phyloP scores from a whole-genome alignment of 2,888 invertebrate genomes.

The Chamaedrilus cognettii region DNA sequence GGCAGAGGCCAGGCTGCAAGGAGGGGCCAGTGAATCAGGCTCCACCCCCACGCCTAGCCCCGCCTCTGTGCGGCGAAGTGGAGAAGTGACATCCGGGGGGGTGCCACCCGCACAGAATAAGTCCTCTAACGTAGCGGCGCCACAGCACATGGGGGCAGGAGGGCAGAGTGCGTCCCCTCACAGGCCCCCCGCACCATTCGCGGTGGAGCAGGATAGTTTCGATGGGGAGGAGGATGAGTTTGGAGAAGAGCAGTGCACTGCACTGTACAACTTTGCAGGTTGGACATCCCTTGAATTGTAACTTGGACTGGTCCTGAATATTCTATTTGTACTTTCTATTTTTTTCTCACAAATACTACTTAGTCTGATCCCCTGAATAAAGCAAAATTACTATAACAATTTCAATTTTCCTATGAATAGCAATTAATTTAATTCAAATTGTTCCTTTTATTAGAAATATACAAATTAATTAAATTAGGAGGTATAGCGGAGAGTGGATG shows the following conservation, averaged over 20 bases:
- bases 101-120: not conserved
- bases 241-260: slow-evolving; percentile 89
- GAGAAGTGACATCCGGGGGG: not conserved
- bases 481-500: no score
- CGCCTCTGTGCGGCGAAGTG: not conserved
- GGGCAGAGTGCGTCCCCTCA: no score
- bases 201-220: slow-evolving; percentile 23
- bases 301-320: no score
- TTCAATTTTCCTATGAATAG: no score
- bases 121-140: not conserved
- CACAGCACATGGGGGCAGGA: no score
- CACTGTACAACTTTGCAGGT: slow-evolving; percentile 98
- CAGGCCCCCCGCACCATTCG: not conserved
- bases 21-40: not conserved
- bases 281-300: slow-evolving; percentile 44
- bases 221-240: slow-evolving; percentile 59
- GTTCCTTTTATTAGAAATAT: no score
- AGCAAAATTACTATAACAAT: no score
- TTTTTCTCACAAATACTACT: no score
- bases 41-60: not conserved
- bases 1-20: not conserved
- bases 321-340: no score
- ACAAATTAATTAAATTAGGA: no score
- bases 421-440: no score
- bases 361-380: no score